These are phyloP conservation scores for Synergus umbraculus DNA, from an alignment of 2,888 invertebrate species.

Conservation along the genomic window DNA sequence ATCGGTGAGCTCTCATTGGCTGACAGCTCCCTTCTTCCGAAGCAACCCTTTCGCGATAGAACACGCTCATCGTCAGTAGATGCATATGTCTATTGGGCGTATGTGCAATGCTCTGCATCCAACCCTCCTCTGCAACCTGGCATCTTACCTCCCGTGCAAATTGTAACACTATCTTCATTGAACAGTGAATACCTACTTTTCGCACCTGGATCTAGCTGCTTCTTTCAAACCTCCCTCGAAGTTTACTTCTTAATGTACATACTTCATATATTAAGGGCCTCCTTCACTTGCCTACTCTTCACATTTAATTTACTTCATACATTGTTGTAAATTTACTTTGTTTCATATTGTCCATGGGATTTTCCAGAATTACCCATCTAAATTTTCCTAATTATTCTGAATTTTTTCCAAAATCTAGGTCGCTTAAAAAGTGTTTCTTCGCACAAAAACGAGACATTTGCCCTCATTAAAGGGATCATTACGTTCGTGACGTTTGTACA, in stretches of 20 bases:
- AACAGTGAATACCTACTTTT: not conserved
- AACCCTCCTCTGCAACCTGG: constrained; percentile 7
- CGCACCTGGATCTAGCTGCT: constrained; percentile 24
- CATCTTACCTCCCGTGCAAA: constrained; percentile 10
- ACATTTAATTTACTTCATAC: not conserved
- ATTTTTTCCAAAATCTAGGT: not conserved
- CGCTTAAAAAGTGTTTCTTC: not conserved
- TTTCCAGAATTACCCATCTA: not conserved
- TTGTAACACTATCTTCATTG: constrained; percentile 32
- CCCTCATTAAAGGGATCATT: not conserved
- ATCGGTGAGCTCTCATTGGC: constrained; percentile 74
- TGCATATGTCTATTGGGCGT: constrained; percentile 44
- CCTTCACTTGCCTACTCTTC: not conserved
- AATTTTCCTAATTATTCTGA: not conserved
- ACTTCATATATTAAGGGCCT: not conserved
- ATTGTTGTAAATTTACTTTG: not conserved
- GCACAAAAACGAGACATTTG: not conserved
- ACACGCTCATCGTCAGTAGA: constrained; percentile 63
- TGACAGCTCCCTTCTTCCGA: constrained; percentile 63
- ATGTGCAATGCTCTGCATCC: constrained; percentile 21
- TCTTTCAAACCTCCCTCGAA: not conserved
- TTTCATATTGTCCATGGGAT: not conserved
- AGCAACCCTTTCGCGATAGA: constrained; percentile 58
- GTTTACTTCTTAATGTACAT: not conserved
- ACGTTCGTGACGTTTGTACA: too few relatives aligned